phyloP scores from a whole-genome alignment of 2,113 vertebrate genomes.

The Microcebus lehilahytsara region DNA sequence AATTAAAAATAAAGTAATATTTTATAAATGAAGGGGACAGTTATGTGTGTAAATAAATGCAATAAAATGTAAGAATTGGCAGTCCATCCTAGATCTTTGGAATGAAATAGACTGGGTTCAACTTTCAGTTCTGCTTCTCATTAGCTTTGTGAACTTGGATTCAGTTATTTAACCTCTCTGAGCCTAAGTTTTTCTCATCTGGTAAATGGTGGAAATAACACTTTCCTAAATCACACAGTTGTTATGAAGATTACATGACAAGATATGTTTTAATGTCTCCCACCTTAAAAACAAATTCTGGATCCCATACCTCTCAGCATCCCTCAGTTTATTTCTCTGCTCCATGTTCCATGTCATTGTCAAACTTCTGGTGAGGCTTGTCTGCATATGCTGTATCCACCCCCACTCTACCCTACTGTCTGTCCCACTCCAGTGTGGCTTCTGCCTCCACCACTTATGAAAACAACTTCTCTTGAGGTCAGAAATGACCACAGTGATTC shows the following conservation, averaged over 20 bases:
- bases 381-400: background rate
- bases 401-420: background rate
- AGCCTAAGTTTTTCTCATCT: background rate
- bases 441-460: background rate
- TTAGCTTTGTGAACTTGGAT: background rate
- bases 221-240: background rate
- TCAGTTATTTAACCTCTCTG: background rate
- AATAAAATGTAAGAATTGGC: background rate
- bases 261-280: background rate
- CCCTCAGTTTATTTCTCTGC: background rate
- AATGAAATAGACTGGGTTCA: background rate
- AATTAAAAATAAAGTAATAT: background rate
- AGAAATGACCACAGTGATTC: background rate
- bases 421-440: fast-evolving
- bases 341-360: background rate
- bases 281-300: background rate
- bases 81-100: background rate
- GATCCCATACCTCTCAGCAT: background rate
- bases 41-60: background rate
- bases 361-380: background rate
- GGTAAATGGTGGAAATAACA: background rate
- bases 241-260: background rate
- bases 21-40: background rate
- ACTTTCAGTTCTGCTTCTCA: background rate
- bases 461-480: background rate